These are phyloP conservation scores for Drosophila mimetica DNA, from an alignment of 2,888 invertebrate species.

Conservation along the genomic window DNA sequence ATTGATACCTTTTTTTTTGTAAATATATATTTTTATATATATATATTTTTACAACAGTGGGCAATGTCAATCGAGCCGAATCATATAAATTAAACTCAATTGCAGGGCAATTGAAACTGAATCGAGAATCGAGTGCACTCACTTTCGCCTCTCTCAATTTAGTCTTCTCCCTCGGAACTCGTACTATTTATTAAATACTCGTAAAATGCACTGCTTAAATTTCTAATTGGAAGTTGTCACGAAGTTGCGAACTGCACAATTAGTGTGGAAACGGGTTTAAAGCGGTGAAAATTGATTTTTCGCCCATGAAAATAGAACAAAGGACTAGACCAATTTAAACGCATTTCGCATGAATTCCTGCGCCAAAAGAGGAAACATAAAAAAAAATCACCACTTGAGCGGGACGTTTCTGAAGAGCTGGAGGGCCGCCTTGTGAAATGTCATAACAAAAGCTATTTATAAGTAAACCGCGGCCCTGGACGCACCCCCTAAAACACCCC, in stretches of 20 bases:
- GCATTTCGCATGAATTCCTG: slow-evolving; percentile 21
- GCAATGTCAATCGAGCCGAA: not conserved
- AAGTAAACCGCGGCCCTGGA: slow-evolving; percentile 59
- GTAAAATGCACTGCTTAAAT: not conserved
- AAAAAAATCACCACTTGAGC: slow-evolving; percentile 7
- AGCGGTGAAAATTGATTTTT: slow-evolving; percentile 23
- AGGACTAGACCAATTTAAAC: slow-evolving; percentile 9
- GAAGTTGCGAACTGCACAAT: not conserved
- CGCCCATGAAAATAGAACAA: slow-evolving; percentile 37
- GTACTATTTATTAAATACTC: not conserved
- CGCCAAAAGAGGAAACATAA: not conserved
- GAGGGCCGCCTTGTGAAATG: slow-evolving; percentile 50
- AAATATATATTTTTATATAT: not conserved
- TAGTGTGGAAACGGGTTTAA: slow-evolving; percentile 8
- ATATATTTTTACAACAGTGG: not conserved
- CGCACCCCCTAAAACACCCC: not conserved
- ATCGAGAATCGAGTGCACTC: slow-evolving; percentile 1
- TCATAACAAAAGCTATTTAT: slow-evolving; percentile 76
- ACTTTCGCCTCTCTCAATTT: not conserved
- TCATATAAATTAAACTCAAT: slow-evolving; percentile 23
- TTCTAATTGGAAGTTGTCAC: slow-evolving; percentile 2
- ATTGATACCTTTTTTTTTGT: too few species aligned
- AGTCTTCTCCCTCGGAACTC: not conserved
- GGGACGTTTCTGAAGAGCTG: slow-evolving; percentile 1
- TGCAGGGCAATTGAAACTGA: slow-evolving; percentile 15